phyloP scores from a whole-genome alignment of 2,797 vertebrate genomes.

The Emys orbicularis region DNA sequence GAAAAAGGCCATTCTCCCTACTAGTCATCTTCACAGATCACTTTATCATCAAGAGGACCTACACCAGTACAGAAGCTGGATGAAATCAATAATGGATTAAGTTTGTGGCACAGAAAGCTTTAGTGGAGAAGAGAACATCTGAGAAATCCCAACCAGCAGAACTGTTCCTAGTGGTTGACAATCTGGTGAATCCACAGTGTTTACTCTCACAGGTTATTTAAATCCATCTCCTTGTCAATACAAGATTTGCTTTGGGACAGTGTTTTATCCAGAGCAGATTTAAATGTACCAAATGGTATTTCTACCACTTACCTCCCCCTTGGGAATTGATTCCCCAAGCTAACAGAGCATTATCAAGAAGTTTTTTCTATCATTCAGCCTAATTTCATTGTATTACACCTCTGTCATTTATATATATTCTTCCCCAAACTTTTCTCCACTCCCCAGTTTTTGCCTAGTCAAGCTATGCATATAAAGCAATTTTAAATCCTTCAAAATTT shows the following conservation, averaged over 20 bases:
- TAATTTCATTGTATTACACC: constrained; percentile 18
- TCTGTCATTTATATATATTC: not conserved
- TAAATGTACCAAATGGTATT: not conserved
- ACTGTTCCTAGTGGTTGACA: not conserved
- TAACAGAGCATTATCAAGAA: not conserved
- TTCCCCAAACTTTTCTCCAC: not conserved
- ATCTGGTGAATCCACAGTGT: not conserved
- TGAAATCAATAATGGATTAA: not conserved
- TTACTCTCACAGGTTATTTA: not conserved
- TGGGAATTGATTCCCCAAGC: not conserved
- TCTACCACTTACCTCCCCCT: not conserved
- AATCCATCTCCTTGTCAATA: not conserved
- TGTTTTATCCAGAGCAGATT: not conserved
- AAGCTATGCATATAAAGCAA: not conserved
- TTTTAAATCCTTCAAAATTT: not conserved
- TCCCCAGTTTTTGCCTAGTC: not conserved
- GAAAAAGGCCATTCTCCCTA: not conserved
- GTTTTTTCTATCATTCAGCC: constrained; percentile 7
- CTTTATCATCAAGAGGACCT: not conserved
- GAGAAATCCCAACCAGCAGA: not conserved
- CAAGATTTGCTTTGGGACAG: not conserved
- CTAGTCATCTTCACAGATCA: not conserved
- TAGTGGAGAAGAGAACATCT: not conserved
- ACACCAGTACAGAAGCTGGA: not conserved
- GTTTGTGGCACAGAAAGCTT: not conserved